Base-by-base conservation (phyloP, 2,888 invertebrate genomes). In the Sarcophaga caerulescens region DNA sequence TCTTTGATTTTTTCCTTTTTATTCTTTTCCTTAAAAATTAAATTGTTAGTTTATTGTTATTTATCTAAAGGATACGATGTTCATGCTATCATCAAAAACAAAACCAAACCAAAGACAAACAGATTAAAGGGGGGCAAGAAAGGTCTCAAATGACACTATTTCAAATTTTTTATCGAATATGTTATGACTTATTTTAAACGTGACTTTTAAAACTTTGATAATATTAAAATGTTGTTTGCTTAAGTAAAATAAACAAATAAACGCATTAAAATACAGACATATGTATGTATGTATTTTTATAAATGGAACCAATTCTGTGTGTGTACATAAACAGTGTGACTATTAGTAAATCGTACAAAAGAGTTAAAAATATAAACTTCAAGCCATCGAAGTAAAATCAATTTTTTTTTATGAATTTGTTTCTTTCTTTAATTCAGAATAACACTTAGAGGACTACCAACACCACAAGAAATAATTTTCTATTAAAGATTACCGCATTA, bases 171-270 rank as follows among this genome's bases (percentile, higher is more conserved):
- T 71, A 66, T 14, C 59, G 25, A 71, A 73, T 65, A 73, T 85
- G 65, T 81, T 77, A 81, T 73, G 68, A 77, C 73, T 81, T 77
- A 85, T 75, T 81, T 78, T 17, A 74, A 80, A 84, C 80, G 76
- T 84, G 79, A 76, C 78, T 70, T 25, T 71, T 23, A 73, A 68
- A 52, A 44, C 3, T 80, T 73, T 77, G 68, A 52, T 44, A 79
- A 69, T 44, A 78, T 78, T 78, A 78, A 77, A 35, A 68, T 77
- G 45, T 66, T 65, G 65, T 8, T 70, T 52, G 76, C 74, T 57
- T 44, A 11, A 60, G 35, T 6, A 52, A 35, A 44, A 76, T 45
- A 74, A 71, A 66, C 52, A 68, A 65, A 81, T 52, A 52, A 52
- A 52, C 52, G 1, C 52, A 11, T 47, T 47, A 3, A 47, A 47